These are phyloP conservation scores for Aegithalos caudatus DNA, from an alignment of 2,113 vertebrate species.

Conservation along the genomic window DNA sequence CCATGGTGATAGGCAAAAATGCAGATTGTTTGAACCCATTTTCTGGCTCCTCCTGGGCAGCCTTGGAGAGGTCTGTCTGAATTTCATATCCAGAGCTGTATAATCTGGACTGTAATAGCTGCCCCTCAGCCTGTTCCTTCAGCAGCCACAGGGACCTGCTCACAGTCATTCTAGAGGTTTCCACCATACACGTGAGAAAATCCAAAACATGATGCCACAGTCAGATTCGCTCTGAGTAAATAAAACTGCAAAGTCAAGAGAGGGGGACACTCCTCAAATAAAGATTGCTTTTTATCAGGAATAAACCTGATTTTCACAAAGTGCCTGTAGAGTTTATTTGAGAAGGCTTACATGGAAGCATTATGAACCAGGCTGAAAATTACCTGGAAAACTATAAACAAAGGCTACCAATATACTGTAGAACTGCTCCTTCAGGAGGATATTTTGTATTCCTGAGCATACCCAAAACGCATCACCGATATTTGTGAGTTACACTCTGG, in stretches of 20 bases:
- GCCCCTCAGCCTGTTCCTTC: neutral
- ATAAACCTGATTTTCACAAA: neutral
- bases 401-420: neutral
- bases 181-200: neutral
- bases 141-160: neutral
- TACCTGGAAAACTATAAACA: neutral
- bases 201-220: neutral
- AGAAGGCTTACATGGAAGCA: neutral
- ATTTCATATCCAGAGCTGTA: neutral
- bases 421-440: neutral
- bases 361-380: neutral
- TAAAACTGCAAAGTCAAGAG: neutral
- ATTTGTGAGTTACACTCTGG: neutral
- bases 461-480: accelerated
- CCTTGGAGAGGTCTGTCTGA: neutral
- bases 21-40: neutral
- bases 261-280: neutral
- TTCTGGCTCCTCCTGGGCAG: neutral
- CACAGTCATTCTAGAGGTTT: neutral
- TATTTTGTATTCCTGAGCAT: neutral
- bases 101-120: neutral
- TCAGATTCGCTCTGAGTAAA: neutral
- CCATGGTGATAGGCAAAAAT: neutral
- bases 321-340: neutral
- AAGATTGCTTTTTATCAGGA: neutral